Base-by-base conservation (phyloP, 2,888 invertebrate genomes). In the Trissoscelio sp. region DNA sequence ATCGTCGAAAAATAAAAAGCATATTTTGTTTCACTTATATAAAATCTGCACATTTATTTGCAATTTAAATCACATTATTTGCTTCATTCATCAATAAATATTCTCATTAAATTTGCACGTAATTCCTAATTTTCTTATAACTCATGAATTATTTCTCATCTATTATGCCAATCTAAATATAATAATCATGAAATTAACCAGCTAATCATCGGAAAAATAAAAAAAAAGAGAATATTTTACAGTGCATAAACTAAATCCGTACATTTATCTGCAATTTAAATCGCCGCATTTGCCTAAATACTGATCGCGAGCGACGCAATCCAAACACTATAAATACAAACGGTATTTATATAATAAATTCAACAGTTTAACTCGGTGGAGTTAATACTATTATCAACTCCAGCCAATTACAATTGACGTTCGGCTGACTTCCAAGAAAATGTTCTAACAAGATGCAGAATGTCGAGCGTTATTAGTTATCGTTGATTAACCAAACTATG, bases 321-420 rank as follows among this genome's bases (percentile, higher is more conserved):
- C 3, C 57, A 34, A 58, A 58, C 58, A 60, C 58, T 70, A 70
- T 70, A 58, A 48, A 70, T 70, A 58, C 48, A 69, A 53, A 37
- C 31, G 18, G 51, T 66, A 37, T 58, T 55, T 48, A 37, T 66
- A 51, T 66, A 64, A 64, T 64, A 51, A 66, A 48, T 57, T 58
- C 46, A 67, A 14, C 51, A 55, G 58, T 64, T 57, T 57, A 48
- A 66, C 18, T 57, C 46, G 46, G 2, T 28, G n/a, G 34, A 57
- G 12, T 67, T 58, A 48, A 75, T 51, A 51, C 34, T n/a, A 48
- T 75, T 58, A 75, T 75, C 58, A 77, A 60, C 53, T 44, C 24
- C 42, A 62, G 51, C 37, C 58, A 57, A 67, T 66, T 73, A 62
- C 53, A 44, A 31, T 28, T 58, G 69, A 69, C 44, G 18, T 53